Evolutionary conservation across 2,113 vertebrate species (phyloP).

Genomic region (Pheucticus melanocephalus): DNA sequence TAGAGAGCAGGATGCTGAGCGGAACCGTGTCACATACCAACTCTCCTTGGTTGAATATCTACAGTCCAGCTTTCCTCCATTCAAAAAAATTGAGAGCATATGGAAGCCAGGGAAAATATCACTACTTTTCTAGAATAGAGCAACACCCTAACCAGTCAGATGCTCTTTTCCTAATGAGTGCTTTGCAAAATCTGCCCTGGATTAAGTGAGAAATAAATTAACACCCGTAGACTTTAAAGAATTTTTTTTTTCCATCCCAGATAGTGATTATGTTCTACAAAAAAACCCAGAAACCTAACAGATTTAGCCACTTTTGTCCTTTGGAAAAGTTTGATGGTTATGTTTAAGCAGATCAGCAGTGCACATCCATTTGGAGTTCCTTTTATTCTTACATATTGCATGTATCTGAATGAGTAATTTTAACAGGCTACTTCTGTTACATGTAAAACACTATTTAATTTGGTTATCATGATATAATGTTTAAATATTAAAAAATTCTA

Average conservation of each 20-base stretch:
- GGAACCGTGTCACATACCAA: accelerated
- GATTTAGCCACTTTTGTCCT: not conserved
- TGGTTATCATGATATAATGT: not conserved
- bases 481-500: not conserved
- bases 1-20: not conserved
- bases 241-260: not conserved
- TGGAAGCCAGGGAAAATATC: not conserved
- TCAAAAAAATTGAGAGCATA: not conserved
- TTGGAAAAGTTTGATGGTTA: not conserved
- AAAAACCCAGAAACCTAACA: not conserved
- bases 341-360: not conserved
- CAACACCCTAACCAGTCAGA: not conserved
- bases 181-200: not conserved
- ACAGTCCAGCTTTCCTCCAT: not conserved
- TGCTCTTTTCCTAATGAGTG: not conserved
- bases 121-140: not conserved
- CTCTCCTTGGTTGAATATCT: not conserved
- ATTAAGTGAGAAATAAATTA: not conserved
- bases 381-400: not conserved
- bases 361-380: not conserved
- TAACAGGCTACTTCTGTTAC: not conserved
- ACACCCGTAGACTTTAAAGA: not conserved
- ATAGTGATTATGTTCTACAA: not conserved
- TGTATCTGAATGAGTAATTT: not conserved
- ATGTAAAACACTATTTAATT: not conserved